Evolutionary conservation across 2,888 invertebrate species (phyloP).

Genomic region (Prosopocoilus inquinatus): DNA sequence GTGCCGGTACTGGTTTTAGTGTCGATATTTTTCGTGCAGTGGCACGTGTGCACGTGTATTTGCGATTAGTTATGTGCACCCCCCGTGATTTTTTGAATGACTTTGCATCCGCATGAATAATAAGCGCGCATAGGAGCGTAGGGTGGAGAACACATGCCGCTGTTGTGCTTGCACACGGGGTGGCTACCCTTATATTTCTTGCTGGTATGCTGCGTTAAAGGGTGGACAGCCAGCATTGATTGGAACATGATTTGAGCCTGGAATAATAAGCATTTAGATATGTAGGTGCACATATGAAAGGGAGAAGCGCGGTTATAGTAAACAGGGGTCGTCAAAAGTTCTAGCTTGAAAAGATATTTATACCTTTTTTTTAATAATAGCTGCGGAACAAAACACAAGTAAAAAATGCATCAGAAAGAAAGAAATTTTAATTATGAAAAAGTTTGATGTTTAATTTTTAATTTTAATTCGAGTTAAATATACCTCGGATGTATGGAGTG

Average conservation of each 20-base stretch:
- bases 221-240: slow-evolving; percentile 29
- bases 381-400: too few relatives aligned
- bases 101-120: slow-evolving; percentile 34
- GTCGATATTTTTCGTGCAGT: slow-evolving; percentile 18
- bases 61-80: slow-evolving; percentile 27
- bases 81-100: slow-evolving; percentile 33
- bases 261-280: slow-evolving; percentile 21
- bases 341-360: too few relatives aligned
- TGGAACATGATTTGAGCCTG: slow-evolving; percentile 30
- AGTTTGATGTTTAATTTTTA: too few relatives aligned
- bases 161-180: slow-evolving; percentile 24
- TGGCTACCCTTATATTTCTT: slow-evolving; percentile 15
- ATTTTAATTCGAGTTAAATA: too few relatives aligned
- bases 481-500: too few relatives aligned
- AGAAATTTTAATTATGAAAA: too few relatives aligned
- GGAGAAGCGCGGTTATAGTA: slow-evolving; percentile 14
- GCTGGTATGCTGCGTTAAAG: slow-evolving; percentile 16
- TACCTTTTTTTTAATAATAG: too few relatives aligned
- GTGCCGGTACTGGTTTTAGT: slow-evolving; percentile 16
- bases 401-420: too few relatives aligned
- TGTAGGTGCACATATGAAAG: slow-evolving; percentile 21
- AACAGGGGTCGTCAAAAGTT: slow-evolving; percentile 15
- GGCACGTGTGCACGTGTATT: slow-evolving; percentile 32
- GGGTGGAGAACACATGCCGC: slow-evolving; percentile 34
- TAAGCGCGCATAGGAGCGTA: slow-evolving; percentile 29